Percentiles rank a stretch among this genome's conserved stretches.
These are phyloP conservation scores for Drosophila stalkeri DNA, from an alignment of 2,888 invertebrate species.

Conservation along the genomic window DNA sequence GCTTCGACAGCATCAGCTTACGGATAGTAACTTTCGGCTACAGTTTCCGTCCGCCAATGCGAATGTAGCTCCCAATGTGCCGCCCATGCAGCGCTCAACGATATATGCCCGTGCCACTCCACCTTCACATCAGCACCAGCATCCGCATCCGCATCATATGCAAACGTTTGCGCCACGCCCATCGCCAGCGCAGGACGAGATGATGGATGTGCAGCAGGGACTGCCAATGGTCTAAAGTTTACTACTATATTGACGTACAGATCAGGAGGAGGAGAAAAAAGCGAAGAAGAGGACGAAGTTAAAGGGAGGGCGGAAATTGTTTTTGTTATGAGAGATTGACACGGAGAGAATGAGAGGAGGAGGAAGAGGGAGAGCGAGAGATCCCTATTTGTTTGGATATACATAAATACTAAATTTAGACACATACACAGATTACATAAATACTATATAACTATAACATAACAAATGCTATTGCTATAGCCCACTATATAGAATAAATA, in stretches of 20 bases:
- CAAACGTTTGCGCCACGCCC: conserved; percentile 85
- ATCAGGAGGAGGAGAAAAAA: neutral
- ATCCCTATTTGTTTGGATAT: conserved; percentile 61
- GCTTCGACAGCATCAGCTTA: conserved; percentile 81
- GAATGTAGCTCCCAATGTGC: conserved; percentile 57
- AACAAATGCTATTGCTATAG: conserved; percentile 51
- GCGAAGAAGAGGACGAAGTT: neutral
- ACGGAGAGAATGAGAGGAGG: neutral
- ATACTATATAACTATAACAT: conserved; percentile 35
- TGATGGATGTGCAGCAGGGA: conserved; percentile 89
- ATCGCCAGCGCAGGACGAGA: conserved; percentile 86
- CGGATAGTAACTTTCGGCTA: conserved; percentile 83
- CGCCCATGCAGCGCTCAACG: conserved; percentile 73
- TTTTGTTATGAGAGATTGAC: conserved; percentile 43
- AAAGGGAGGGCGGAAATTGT: conserved; percentile 33
- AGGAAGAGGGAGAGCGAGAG: conserved; percentile 10
- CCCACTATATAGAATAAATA: conserved; percentile 35
- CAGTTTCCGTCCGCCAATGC: conserved; percentile 80
- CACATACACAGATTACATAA: conserved; percentile 44
- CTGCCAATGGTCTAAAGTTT: conserved; percentile 86
- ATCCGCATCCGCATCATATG: conserved; percentile 78
- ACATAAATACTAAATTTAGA: conserved; percentile 59
- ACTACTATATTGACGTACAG: conserved; percentile 21
- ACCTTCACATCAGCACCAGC: conserved; percentile 77
- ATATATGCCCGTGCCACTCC: conserved; percentile 83